These are phyloP conservation scores for Platycercus adscitus DNA, from an alignment of 2,113 vertebrate species.

Conservation along the genomic window DNA sequence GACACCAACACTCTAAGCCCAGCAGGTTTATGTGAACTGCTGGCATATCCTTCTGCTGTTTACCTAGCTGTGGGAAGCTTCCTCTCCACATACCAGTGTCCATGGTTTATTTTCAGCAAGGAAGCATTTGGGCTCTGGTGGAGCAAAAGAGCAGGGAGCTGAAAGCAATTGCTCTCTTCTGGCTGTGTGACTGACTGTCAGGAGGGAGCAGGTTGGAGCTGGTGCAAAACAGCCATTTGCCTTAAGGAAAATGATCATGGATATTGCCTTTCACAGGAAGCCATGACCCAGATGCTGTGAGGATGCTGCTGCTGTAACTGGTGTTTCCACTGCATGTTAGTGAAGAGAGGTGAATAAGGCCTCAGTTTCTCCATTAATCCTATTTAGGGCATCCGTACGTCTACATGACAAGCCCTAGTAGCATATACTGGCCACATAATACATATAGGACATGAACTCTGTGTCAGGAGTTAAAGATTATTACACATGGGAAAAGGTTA, in stretches of 20 bases:
- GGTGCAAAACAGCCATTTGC: background rate
- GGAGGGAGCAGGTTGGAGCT: background rate
- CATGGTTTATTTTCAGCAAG: background rate
- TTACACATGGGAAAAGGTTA: background rate
- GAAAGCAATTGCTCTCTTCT: background rate
- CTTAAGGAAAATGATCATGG: background rate
- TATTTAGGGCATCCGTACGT: background rate
- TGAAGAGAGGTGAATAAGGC: background rate
- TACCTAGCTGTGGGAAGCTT: background rate
- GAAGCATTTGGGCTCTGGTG: background rate
- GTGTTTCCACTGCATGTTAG: background rate
- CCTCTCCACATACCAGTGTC: background rate
- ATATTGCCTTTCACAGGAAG: background rate
- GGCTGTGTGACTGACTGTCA: background rate
- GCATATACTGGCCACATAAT: background rate
- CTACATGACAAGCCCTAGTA: background rate
- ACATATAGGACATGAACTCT: background rate
- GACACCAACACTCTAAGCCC: background rate
- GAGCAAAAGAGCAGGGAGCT: background rate
- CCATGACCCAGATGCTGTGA: background rate
- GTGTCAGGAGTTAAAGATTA: background rate
- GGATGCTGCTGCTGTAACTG: background rate
- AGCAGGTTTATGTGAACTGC: background rate
- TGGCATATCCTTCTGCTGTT: background rate
- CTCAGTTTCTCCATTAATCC: background rate